These are phyloP conservation scores for Rhopilema esculentum DNA, from an alignment of 30 jellyfish, hydroid and myxozoan species.

Conservation along the genomic window DNA sequence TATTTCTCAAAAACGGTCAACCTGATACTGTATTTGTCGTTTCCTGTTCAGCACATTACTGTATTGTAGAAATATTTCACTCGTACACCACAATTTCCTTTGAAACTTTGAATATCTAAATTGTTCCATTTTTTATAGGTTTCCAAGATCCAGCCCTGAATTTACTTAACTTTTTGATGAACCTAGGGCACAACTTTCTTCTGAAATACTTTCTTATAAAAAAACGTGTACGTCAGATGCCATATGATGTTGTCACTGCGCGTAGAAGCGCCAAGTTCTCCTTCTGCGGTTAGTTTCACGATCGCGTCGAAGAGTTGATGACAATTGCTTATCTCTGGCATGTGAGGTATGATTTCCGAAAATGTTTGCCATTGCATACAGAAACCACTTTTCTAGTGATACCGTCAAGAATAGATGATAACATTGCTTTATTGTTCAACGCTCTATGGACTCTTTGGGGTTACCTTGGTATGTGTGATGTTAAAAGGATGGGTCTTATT, in stretches of 20 bases:
- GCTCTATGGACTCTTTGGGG: not conserved
- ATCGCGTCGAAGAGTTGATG: not conserved
- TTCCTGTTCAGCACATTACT: not conserved
- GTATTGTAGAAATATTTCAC: too few species aligned
- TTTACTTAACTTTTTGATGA: too few species aligned
- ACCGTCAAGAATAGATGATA: not conserved
- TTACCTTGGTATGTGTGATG: not conserved
- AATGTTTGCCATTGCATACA: not conserved
- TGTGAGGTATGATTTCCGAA: not conserved
- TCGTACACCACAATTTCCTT: too few species aligned
- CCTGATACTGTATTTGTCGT: not conserved
- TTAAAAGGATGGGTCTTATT: not conserved
- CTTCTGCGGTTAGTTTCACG: not conserved
- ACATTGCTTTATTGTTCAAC: not conserved
- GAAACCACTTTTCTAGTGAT: not conserved
- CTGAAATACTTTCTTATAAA: too few species aligned
- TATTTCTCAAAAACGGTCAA: not conserved
- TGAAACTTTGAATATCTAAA: too few species aligned
- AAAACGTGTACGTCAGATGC: too few species aligned
- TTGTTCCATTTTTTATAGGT: too few species aligned
- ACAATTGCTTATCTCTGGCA: not conserved
- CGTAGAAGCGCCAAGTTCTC: too few species aligned
- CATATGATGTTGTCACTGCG: too few species aligned
- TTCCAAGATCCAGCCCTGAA: too few species aligned
- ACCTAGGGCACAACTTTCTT: too few species aligned